Percentiles rank a stretch among this genome's conserved stretches.
phyloP scores from a whole-genome alignment of 2,888 invertebrate species.

The Aleiodes leptofemur region DNA sequence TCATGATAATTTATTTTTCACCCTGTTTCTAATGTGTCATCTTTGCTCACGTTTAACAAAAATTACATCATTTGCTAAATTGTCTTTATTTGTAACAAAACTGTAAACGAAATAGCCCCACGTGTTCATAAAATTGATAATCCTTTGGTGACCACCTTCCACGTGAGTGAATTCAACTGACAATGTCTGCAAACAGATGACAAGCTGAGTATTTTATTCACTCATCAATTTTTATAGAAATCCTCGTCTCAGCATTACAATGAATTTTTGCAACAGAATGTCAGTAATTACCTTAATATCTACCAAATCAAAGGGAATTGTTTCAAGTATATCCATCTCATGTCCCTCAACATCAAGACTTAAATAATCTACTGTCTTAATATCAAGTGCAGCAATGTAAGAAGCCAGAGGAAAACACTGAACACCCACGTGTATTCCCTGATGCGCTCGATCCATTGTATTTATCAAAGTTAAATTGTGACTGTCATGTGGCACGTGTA shows the following conservation, averaged over 20 bases:
- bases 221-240: neutral
- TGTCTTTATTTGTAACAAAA: constrained; percentile 72
- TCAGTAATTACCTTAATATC: constrained; percentile 71
- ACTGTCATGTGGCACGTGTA: constrained; percentile 62
- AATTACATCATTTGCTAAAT: constrained; percentile 77
- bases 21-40: no score
- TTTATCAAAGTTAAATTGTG: constrained; percentile 49
- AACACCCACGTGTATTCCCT: constrained; percentile 69
- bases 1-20: no score
- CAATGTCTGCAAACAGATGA: constrained; percentile 63
- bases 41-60: constrained; percentile 69
- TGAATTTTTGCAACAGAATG: no score
- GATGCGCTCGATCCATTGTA: constrained; percentile 60
- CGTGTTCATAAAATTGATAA: constrained; percentile 72
- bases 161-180: constrained; percentile 76
- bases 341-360: constrained; percentile 78
- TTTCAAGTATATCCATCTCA: constrained; percentile 76
- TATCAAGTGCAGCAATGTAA: constrained; percentile 75
- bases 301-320: constrained; percentile 76
- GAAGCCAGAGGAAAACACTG: constrained; percentile 78
- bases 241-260: no score
- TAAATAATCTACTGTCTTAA: constrained; percentile 77
- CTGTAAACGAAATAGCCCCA: constrained; percentile 73
- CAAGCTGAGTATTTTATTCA: neutral
- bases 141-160: constrained; percentile 69